Percentiles rank a stretch among this genome's conserved stretches.
phyloP scores from a whole-genome alignment of 2,113 vertebrate species.

The Piprites chloris region DNA sequence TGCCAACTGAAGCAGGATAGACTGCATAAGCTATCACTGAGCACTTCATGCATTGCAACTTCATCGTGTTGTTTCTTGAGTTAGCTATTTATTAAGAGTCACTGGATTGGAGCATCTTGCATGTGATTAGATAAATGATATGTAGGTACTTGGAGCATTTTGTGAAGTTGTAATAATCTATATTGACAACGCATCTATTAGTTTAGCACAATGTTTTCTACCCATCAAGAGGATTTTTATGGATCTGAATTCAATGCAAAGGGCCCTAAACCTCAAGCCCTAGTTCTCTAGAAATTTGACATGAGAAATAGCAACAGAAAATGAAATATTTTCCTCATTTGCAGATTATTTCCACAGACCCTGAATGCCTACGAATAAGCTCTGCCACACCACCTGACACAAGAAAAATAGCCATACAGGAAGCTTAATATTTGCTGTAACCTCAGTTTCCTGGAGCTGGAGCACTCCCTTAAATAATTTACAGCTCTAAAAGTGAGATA shows the following conservation, averaged over 20 bases:
- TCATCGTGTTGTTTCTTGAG: not conserved
- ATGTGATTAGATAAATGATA: not conserved
- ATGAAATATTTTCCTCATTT: conserved; percentile 48
- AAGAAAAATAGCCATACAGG: conserved; percentile 62
- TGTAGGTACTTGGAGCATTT: not conserved
- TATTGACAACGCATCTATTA: not conserved
- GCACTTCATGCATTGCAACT: not conserved
- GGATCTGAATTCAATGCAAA: not conserved
- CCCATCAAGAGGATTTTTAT: not conserved
- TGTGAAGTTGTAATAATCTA: not conserved
- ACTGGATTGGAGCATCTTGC: not conserved
- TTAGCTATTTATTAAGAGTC: not conserved
- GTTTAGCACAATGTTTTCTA: not conserved
- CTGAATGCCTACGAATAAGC: conserved; percentile 45
- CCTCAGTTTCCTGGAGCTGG: conserved; percentile 60
- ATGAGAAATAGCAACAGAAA: conserved; percentile 27
- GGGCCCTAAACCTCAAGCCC: conserved; percentile 2
- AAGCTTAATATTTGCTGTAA: conserved; percentile 63
- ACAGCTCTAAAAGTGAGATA: conserved; percentile 61
- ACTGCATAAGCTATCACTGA: not conserved
- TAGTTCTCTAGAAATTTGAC: conserved; percentile 9
- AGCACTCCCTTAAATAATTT: conserved; percentile 58
- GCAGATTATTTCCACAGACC: conserved; percentile 38
- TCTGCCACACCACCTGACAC: conserved; percentile 29
- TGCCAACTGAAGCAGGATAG: not conserved